Evolutionary conservation across 1,140 invertebrate species (phyloP), one percentile per base, ranked within the genome.

Genomic region (Drosophila mojavensis): DNA sequence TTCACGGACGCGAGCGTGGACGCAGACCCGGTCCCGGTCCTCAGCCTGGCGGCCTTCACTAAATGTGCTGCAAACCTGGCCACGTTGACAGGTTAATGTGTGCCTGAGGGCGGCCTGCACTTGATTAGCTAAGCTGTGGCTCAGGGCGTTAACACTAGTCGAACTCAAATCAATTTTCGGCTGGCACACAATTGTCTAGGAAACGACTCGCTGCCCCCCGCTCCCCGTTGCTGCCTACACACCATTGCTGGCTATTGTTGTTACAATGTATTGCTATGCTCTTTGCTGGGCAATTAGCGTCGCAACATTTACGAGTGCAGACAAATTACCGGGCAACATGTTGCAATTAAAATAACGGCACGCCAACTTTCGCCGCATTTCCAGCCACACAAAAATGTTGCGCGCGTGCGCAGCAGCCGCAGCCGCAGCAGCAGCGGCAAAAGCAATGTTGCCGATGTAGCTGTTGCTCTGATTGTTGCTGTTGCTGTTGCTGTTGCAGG

Each of bases 291-390:
- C 83, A 86, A 86, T 86, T 86, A 86, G 82, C 79, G 79, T 79
- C 79, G 79, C 79, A 88, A 79, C 82, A 88, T 86, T 86, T 86
- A 88, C 83, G 79, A 86, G 83, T 86, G 76, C 84, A 86, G 83
- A 86, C 83, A 86, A 86, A 86, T 86, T 86, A 88, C 79, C 79
- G 73, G 65, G 83, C 83, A 86, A 86, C 83, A 88, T 86, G 83
- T 88, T 86, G 83, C 83, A 86, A 86, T 86, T 86, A 86, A 86
- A 86, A 86, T 88, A 86, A 86, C 83, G 83, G 83, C 83, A 83
- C 83, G 83, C 83, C 84, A 86, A 86, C 83, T 86, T 86, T 86
- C 83, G 76, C 83, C 83, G 71, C 78, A 78, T 75, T 81, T 61
- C 65, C 76, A 53, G 63, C 20, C 71, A 62, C 58, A 69, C 78